Evolutionary conservation across 1,140 invertebrate genomes (phyloP).

Genomic region (Anastrepha obliqua): DNA sequence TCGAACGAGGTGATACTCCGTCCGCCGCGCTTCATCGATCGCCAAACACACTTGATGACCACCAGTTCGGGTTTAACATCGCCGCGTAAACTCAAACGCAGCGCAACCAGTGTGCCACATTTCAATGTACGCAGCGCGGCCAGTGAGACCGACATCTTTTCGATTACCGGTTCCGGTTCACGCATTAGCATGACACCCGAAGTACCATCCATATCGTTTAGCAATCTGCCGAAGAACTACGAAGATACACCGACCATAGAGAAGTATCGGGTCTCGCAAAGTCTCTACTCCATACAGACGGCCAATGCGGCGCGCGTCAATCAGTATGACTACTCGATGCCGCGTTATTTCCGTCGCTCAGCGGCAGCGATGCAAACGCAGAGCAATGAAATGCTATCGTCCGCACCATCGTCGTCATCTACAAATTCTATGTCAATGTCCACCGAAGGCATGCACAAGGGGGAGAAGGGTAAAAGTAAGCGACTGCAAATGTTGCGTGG

Average conservation of each 20-base stretch:
- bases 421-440: constrained; percentile 60
- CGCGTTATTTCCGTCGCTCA: constrained; percentile 70
- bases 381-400: constrained; percentile 66
- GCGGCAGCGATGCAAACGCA: constrained; percentile 65
- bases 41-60: constrained; percentile 65
- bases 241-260: constrained; percentile 73
- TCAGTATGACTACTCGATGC: constrained; percentile 72
- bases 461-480: constrained; percentile 70
- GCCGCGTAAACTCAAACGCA: constrained; percentile 66
- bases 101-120: constrained; percentile 71
- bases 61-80: constrained; percentile 56
- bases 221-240: constrained; percentile 72
- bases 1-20: constrained; percentile 70
- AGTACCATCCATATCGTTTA: constrained; percentile 72
- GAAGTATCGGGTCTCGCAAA: constrained; percentile 72
- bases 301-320: constrained; percentile 67
- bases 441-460: constrained; percentile 62
- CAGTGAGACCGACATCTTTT: constrained; percentile 72
- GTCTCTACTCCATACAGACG: constrained; percentile 71
- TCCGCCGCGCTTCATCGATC: constrained; percentile 68
- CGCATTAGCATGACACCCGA: constrained; percentile 74
- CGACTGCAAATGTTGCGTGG: constrained; percentile 69
- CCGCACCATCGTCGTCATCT: constrained; percentile 63
- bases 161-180: constrained; percentile 68
- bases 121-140: constrained; percentile 67